Evolutionary conservation across 37 sponge, comb jelly and placozoan species (phyloP), one percentile per base, ranked within the genome.

Genomic region (Chondrilla cf. caribensis): DNA sequence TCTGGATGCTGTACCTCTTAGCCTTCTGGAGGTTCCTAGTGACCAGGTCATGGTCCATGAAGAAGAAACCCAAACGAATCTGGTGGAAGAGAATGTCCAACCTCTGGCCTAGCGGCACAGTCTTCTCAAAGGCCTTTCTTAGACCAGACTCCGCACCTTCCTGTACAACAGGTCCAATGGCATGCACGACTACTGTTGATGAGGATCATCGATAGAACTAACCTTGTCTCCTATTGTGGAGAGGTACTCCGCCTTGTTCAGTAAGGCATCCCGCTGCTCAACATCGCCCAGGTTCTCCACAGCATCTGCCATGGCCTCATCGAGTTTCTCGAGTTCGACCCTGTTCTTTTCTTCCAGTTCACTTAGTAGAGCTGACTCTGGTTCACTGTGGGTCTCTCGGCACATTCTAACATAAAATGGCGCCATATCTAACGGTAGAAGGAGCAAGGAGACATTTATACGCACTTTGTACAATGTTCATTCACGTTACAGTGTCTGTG

Each of bases 211-310:
- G n/a, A n/a, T n/a, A n/a, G n/a, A n/a, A 73, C 76, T n/a, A 36
- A 73, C 76, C 76, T 73, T 98, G 67, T 94, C 89, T 26, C 99
- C 97, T 1, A 96, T 94, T n/a, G 19, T 71, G 55, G 89, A 94
- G 51, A 98, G 84, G 79, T 98, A 98, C 79, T 98, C 99, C 18
- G 97, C 97, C 78, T 94, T 93, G 78, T 91, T 87, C 75, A 96
- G 58, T 60, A 96, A 71, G 3, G 95, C 90, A 21, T 98, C 99
- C 44, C 93, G 82, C 59, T 85, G 88, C 83, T 98, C 99, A 25
- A 88, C 90, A 82, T 98, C 99, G 5, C 99, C 99, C 57, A 90
- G 84, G 66, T 94, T 95, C 79, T 94, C 90, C 82, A 90, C 89
- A 15, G 95, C 91, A 72, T 98, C 93, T 66, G 87, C 84, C 14